Conservation (phyloP, 1,140 invertebrate species). For the Bicyclus anynana region DNA sequence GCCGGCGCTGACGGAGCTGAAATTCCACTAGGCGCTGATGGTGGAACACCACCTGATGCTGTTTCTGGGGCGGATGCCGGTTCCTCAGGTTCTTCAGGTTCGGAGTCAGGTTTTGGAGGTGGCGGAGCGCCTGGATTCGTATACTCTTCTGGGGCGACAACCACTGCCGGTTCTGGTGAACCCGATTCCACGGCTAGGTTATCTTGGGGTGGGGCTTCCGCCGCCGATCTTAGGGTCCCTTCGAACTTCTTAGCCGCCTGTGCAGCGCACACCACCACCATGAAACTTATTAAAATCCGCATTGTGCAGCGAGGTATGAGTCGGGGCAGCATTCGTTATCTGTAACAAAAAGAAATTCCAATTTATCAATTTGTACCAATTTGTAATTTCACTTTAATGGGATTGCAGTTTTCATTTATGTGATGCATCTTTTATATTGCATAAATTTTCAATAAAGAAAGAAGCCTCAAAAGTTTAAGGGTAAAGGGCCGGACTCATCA, state of each 20-base stretch:
- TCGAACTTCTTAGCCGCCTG: constrained; percentile 69
- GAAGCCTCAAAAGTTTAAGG: no score
- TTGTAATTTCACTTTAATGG: no score
- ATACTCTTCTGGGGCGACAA: constrained; percentile 61
- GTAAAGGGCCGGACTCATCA: no score
- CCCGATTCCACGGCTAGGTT: constrained; percentile 66
- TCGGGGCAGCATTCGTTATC: constrained; percentile 65
- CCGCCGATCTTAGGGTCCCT: constrained; percentile 67
- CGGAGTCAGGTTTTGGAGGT: constrained; percentile 41
- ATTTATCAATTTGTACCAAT: constrained; percentile 3
- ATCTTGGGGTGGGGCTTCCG: constrained; percentile 70
- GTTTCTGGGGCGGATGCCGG: constrained; percentile 52
- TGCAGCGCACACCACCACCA: constrained; percentile 57
- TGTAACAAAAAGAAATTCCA: constrained; percentile 51
- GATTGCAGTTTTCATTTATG: no score
- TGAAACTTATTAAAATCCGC: constrained; percentile 61
- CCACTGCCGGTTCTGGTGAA: constrained; percentile 55
- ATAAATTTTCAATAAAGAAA: no score
- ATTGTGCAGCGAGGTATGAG: constrained; percentile 46
- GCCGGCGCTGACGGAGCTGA: constrained; percentile 74
- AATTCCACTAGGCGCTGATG: constrained; percentile 68
- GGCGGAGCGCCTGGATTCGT: constrained; percentile 62
- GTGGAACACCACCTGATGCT: constrained; percentile 59
- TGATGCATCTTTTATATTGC: no score
- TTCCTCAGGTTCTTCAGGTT: constrained; percentile 32